Evolutionary conservation across 2,113 vertebrate species (phyloP), one percentile per base, ranked within the genome.

Genomic region (Columba livia): DNA sequence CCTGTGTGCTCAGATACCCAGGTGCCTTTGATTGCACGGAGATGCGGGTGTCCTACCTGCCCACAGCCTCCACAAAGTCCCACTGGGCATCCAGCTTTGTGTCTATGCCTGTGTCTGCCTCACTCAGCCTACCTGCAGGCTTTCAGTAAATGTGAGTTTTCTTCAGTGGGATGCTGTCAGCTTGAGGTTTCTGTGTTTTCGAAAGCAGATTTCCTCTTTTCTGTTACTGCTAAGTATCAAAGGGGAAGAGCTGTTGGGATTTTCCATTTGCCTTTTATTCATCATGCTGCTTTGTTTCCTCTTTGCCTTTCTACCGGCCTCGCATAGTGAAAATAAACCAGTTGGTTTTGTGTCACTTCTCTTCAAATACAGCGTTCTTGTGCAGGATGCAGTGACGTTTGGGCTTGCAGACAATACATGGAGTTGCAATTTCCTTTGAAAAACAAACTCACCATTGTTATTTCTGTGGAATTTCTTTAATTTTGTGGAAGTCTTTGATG

Each of bases 131-230:
- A 26, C 67, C 50, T 11, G 0, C 29, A 57, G 72, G 48, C 48
- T 84, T 78, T 14, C 17, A 72, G 62, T 26, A 70, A 88, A 48
- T 15, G 44, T 32, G 28, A 24, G 3, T 3, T 80, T 88, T 84
- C 90, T 80, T 62, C 83, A 42, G 48, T 58, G 47, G 48, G 58
- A n/a, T 21, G 28, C 61, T 14, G 3, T 23, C 57, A 12, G 15
- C 25, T 69, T 82, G 90, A 90, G 66, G 81, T 93, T 96, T 89
- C 90, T 81, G 72, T 36, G 81, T 10, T 94, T 91, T 74, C 18
- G 44, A 74, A 86, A 91, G 56, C 82, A 88, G 82, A 66, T 95
- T 96, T 92, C 94, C 96, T 86, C 88, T 95, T 47, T 94, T 92
- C 85, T 90, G 8, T 89, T 86, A 65, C 83, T 3, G 31, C 51